Base-by-base conservation (phyloP, 1,140 invertebrate species). In the Dendroctonus valens region DNA sequence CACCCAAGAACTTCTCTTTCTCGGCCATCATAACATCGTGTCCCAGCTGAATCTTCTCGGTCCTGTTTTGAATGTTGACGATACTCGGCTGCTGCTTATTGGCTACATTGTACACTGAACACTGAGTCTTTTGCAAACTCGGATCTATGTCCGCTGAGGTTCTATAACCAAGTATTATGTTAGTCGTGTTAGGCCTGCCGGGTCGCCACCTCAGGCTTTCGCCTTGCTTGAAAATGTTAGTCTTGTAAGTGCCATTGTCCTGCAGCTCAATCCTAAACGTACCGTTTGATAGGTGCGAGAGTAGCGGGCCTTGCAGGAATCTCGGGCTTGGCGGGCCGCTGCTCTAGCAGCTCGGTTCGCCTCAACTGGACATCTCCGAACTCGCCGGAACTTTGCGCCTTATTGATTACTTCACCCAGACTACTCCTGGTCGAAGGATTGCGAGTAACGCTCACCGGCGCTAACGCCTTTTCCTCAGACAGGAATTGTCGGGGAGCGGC, bases 261-360 rank as follows among this genome's bases (percentile, higher is more conserved):
- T 46, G n/a, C n/a, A 58, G 50, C 38, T 15, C 46, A 4, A 38
- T 46, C 0, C 26, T 1, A 1, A 8, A 37, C 7, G 11, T 44
- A 53, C 59, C 53, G 51, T 59, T 52, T 84, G 84, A 5, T 83
- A 81, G 12, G 86, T 85, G 61, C 86, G 42, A 90, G 78, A 40
- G 83, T 84, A n/a, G 86, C 84, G 5, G 88, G 89, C 59, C 88
- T 80, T 72, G 89, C 87, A 9, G 89, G 89, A 51, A 91, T 84
- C 5, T 85, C 86, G 6, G 89, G 89, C 77, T 89, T 90, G 0
- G 54, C 57, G 7, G 59, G 46, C 37, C 55, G 39, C 2, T 37
- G 38, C 5, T 70, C 65, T 11, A 52, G 37, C 66, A 68, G 8
- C 67, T 76, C 68, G n/a, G 62, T 39, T 44, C 66, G 8, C 9